Conservation (phyloP, 1,140 invertebrate species). For the Drosophila oshimai region DNA sequence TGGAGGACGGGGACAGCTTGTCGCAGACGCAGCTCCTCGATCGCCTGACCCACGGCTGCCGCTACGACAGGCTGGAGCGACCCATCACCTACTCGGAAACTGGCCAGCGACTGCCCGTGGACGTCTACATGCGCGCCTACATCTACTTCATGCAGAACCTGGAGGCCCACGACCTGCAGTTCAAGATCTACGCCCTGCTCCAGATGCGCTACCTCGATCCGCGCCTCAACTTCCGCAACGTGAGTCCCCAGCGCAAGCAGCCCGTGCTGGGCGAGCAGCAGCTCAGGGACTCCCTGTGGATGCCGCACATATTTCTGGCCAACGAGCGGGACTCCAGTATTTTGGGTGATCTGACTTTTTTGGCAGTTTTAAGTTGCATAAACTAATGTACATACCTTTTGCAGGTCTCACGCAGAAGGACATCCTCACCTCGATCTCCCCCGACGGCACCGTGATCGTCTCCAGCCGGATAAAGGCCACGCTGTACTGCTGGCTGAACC, state of each 20-base stretch:
- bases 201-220: slow-evolving; percentile 89
- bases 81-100: slow-evolving; percentile 83
- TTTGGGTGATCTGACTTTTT: no score
- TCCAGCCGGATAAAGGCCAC: slow-evolving; percentile 90
- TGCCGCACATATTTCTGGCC: slow-evolving; percentile 90
- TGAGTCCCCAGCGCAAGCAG: slow-evolving; percentile 85
- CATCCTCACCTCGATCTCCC: slow-evolving; percentile 89
- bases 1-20: slow-evolving; percentile 84
- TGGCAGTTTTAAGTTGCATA: no score
- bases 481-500: slow-evolving; percentile 91
- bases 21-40: slow-evolving; percentile 89
- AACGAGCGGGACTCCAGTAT: slow-evolving; percentile 90
- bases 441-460: slow-evolving; percentile 89
- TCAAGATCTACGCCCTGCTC: slow-evolving; percentile 90
- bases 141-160: slow-evolving; percentile 90
- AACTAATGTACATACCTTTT: no score
- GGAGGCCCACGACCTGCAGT: slow-evolving; percentile 91
- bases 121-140: slow-evolving; percentile 87
- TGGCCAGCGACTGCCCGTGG: slow-evolving; percentile 83
- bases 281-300: slow-evolving; percentile 89
- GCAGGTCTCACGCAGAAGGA: slow-evolving; percentile 89
- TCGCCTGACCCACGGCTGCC: slow-evolving; percentile 87
- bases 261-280: slow-evolving; percentile 88
- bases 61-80: slow-evolving; percentile 89
- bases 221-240: slow-evolving; percentile 86